Evolutionary conservation across 2,113 vertebrate genomes (phyloP).

Genomic region (Felis chaus): DNA sequence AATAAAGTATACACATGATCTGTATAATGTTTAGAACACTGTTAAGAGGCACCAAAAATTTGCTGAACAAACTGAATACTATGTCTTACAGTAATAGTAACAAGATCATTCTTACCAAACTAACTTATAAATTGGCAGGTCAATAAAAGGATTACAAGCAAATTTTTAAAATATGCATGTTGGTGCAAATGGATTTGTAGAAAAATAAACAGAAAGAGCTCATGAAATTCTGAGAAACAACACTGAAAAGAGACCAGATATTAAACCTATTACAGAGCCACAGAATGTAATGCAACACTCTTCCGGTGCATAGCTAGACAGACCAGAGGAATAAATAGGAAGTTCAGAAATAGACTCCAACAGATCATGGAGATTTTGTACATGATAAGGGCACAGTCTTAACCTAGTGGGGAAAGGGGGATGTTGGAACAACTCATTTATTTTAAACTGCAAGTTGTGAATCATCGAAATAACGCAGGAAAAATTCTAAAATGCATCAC

Average conservation of each 20-base stretch:
- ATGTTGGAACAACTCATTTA: neutral
- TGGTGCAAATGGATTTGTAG: neutral
- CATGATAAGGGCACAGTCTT: neutral
- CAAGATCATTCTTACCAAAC: neutral
- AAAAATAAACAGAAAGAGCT: conserved; percentile 10
- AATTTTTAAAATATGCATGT: conserved; percentile 7
- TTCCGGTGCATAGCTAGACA: neutral
- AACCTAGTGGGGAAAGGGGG: neutral
- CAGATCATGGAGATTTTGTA: neutral
- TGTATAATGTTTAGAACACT: neutral
- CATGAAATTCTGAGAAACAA: conserved; percentile 20
- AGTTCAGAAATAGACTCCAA: neutral
- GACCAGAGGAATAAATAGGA: neutral
- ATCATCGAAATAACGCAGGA: neutral
- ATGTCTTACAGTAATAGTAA: neutral
- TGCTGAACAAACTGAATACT: neutral
- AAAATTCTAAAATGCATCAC: neutral
- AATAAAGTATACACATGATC: neutral
- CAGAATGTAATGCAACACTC: neutral
- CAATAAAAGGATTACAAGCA: conserved; percentile 1
- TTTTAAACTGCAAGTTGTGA: neutral
- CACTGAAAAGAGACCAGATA: neutral
- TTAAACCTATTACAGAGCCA: neutral
- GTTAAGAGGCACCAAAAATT: neutral
- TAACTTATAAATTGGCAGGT: conserved; percentile 1